These are phyloP conservation scores for Amazonetta brasiliensis DNA, from an alignment of 2,797 vertebrate species.

Conservation along the genomic window DNA sequence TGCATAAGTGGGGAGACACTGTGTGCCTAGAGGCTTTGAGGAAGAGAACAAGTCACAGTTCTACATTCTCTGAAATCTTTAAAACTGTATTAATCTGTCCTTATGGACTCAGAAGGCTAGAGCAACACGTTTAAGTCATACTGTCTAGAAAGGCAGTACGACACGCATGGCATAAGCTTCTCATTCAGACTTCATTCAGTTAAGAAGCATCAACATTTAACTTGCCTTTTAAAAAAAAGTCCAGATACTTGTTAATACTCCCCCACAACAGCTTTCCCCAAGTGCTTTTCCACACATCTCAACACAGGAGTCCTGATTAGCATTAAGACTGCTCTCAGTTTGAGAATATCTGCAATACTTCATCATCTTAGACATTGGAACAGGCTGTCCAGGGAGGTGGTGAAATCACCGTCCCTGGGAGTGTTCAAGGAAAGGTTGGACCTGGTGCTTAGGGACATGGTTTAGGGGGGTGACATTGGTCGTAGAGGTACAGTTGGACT, in stretches of 20 bases:
- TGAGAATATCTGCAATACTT: neutral
- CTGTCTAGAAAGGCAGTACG: neutral
- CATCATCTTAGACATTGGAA: neutral
- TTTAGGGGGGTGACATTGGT: no score
- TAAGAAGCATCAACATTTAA: neutral
- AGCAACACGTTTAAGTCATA: neutral
- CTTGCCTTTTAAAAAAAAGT: neutral
- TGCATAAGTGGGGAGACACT: neutral
- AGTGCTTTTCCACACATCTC: neutral
- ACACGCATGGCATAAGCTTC: neutral
- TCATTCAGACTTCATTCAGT: neutral
- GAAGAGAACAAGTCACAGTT: neutral
- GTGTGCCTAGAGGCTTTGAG: neutral
- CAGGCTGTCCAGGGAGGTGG: no score
- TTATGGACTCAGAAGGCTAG: neutral
- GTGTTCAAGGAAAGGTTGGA: no score
- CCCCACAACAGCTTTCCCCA: neutral
- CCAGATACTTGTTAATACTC: neutral
- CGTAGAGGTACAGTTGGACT: no score
- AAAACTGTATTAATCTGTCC: neutral
- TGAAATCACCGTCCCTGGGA: no score
- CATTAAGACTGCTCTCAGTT: neutral
- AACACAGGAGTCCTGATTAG: neutral
- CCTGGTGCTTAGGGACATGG: no score
- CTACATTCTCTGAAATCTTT: neutral